These are phyloP conservation scores for Temnothorax rugatulus DNA, from an alignment of 2,888 invertebrate genomes.

Conservation along the genomic window DNA sequence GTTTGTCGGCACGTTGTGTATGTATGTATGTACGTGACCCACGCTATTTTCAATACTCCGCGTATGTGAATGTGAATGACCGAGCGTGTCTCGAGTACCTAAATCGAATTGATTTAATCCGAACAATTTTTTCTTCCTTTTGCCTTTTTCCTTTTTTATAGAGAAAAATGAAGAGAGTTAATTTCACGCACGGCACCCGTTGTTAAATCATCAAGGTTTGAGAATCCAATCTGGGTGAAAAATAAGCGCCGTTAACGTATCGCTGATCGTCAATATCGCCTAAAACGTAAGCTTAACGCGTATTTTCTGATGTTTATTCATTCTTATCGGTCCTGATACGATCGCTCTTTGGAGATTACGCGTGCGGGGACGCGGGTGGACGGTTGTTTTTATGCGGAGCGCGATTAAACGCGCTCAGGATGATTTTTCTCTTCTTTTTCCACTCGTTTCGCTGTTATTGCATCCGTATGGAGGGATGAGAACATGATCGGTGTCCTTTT, in stretches of 20 bases:
- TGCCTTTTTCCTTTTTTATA: neutral
- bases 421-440: constrained; percentile 58
- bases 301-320: neutral
- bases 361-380: neutral
- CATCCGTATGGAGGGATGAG: constrained; percentile 78
- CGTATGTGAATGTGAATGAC: neutral
- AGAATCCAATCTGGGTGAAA: neutral
- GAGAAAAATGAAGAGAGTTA: neutral
- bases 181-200: neutral
- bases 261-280: neutral
- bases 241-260: neutral
- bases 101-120: neutral
- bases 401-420: constrained; percentile 60
- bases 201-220: neutral
- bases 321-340: neutral
- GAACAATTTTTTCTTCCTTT: neutral
- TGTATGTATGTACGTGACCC: constrained; percentile 66
- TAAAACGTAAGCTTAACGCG: neutral
- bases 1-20: constrained; percentile 64
- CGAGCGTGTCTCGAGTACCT: neutral
- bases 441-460: constrained; percentile 72
- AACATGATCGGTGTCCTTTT: constrained; percentile 80
- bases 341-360: constrained; percentile 2
- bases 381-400: constrained; percentile 13
- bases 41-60: constrained; percentile 73